Conservation (phyloP, 2,888 invertebrate species). For the Drosophila lacicola region DNA sequence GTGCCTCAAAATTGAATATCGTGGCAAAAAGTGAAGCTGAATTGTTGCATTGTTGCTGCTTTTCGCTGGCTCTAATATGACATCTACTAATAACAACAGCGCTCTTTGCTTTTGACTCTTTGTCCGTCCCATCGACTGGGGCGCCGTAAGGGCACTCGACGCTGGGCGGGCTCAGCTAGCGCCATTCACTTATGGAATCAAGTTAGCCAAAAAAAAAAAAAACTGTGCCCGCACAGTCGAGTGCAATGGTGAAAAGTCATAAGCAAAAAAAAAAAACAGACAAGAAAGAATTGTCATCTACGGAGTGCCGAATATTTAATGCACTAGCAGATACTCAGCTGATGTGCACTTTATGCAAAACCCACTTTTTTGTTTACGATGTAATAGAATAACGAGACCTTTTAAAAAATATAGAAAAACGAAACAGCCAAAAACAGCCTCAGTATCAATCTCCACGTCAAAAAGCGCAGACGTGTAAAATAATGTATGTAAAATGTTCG, state of each 20-base stretch:
- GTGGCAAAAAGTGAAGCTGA: constrained; percentile 67
- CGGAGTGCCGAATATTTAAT: not conserved
- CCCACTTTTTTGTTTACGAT: not conserved
- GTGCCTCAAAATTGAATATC: constrained; percentile 72
- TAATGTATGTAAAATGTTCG: too few species aligned
- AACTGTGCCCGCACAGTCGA: constrained; percentile 44
- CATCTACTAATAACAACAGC: constrained; percentile 70
- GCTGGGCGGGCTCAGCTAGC: constrained; percentile 52
- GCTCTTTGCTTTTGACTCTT: constrained; percentile 25
- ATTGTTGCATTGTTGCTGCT: constrained; percentile 38
- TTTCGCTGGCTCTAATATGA: constrained; percentile 67
- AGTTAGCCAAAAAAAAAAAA: constrained; percentile 31
- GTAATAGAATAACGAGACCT: too few species aligned
- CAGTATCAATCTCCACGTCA: too few species aligned
- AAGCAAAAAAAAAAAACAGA: constrained; percentile 49
- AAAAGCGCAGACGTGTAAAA: too few species aligned
- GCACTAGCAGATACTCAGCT: too few species aligned
- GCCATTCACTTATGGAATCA: constrained; percentile 71
- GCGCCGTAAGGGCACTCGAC: constrained; percentile 52
- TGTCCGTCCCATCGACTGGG: constrained; percentile 20
- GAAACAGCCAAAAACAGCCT: too few species aligned
- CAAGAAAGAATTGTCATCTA: not conserved
- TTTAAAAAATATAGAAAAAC: too few species aligned
- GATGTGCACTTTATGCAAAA: too few species aligned
- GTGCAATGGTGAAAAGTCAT: constrained; percentile 79